phyloP scores from a whole-genome alignment of 2,797 vertebrate genomes.

The Peromyscus nudipes region DNA sequence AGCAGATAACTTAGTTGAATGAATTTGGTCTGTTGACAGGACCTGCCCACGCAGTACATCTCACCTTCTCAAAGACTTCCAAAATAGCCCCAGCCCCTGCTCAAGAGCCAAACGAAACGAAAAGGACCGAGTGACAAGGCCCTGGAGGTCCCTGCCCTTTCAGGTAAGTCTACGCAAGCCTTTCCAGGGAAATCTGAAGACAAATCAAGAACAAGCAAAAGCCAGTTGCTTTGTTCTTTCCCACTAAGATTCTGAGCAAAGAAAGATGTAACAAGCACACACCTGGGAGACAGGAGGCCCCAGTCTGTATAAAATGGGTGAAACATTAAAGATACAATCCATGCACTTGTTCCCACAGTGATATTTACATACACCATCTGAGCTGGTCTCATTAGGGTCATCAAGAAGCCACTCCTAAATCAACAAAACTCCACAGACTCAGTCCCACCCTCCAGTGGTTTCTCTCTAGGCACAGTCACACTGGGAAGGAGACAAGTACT shows the following conservation, averaged over 20 bases:
- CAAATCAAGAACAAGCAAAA: neutral
- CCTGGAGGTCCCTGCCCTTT: conserved; percentile 52
- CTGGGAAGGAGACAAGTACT: neutral
- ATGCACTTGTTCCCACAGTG: neutral
- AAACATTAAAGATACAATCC: neutral
- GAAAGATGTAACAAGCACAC: neutral
- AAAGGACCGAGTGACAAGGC: neutral
- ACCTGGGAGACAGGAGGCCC: neutral
- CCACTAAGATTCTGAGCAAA: neutral
- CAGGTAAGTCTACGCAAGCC: conserved; percentile 57
- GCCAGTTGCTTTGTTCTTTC: neutral
- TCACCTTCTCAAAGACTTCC: conserved; percentile 69
- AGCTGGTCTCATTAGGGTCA: neutral
- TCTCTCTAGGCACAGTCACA: neutral
- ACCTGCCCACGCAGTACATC: conserved; percentile 56
- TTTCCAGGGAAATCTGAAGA: conserved; percentile 42
- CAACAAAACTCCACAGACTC: neutral
- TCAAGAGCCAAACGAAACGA: conserved; percentile 9
- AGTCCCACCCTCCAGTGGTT: neutral
- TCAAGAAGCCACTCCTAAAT: neutral
- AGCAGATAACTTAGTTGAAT: conserved; percentile 30
- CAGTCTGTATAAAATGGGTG: neutral
- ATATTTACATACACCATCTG: too few relatives aligned
- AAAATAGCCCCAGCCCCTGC: conserved; percentile 37
- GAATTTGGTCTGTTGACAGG: conserved; percentile 58